Conservation (phyloP, 2,797 vertebrate species). For the Sebastes aleutianus region DNA sequence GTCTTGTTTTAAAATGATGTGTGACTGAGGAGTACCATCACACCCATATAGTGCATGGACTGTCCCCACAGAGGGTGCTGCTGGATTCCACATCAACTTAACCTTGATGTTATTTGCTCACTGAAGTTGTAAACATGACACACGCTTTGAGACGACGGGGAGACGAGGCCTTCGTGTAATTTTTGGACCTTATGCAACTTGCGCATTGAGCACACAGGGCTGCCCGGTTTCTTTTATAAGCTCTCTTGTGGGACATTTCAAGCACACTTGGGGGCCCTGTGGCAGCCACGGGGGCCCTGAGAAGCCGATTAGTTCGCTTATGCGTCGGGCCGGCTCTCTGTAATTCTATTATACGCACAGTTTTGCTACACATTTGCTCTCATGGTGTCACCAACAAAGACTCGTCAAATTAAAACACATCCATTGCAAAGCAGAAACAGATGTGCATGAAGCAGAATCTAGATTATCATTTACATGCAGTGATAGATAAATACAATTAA, state of each 20-base stretch:
- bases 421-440: not conserved
- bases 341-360: not conserved
- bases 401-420: not conserved
- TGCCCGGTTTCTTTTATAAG: not conserved
- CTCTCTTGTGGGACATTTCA: not conserved
- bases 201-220: not conserved
- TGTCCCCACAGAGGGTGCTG: not conserved
- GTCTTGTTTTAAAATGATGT: not conserved
- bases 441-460: conserved; percentile 4
- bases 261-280: not conserved
- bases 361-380: not conserved
- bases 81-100: not conserved
- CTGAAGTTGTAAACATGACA: not conserved
- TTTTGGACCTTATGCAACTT: not conserved
- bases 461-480: conserved; percentile 13
- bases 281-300: not conserved
- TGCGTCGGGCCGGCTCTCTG: not conserved
- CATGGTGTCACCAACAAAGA: not conserved
- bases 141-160: not conserved
- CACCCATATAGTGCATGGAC: not conserved
- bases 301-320: not conserved
- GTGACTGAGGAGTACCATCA: not conserved
- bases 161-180: not conserved
- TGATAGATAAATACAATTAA: conserved; percentile 42
- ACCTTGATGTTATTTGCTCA: not conserved